Base-by-base conservation (phyloP, 2,888 invertebrate species). In the Diaprepes abbreviatus region DNA sequence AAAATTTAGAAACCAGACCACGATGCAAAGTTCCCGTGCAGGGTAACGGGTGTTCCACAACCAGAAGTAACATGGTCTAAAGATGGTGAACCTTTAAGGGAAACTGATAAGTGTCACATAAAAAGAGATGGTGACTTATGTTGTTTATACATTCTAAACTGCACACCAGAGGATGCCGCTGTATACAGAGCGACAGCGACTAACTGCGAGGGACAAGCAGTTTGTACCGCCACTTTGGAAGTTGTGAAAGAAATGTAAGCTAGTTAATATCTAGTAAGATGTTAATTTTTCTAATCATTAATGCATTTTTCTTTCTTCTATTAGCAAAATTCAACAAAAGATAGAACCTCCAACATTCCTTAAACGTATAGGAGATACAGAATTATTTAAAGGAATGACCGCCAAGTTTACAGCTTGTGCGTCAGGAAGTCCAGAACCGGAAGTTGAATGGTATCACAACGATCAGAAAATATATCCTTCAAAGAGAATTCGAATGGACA, bases 391-490 rank as follows among this genome's bases (percentile, higher is more conserved):
- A 79, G 93, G 94, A 33, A 94, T 95, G 92, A 90, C 93, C 43
- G 95, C 93, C 62, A 95, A 95, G 85, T 95, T 96, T 83, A 96
- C 95, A n/a, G 96, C 96, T 63, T 96, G 96, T 82, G 92, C 93
- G 52, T 91, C 92, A 50, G 96, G 96, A 66, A 88, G 88, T 66
- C 96, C 96, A 0, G 95, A 95, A 65, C 96, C 96, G 0, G 93
- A 93, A 66, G 94, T 93, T 52, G 94, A 95, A 81, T 93, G 93
- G 93, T 95, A 90, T 86, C 90, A 93, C 77, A 91, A 94, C 84
- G 91, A 91, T 74, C 89, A 92, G 78, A 89, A 91, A 80, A 79
- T 96, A 9, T 93, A 92, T 86, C 93, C 94, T 0, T 91, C 93
- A 54, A 93, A 94, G 73, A 89, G 95, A 17, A 91, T 95, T 76